These are phyloP conservation scores for Eleginops maclovinus DNA, from an alignment of 2,113 vertebrate genomes.

Conservation along the genomic window DNA sequence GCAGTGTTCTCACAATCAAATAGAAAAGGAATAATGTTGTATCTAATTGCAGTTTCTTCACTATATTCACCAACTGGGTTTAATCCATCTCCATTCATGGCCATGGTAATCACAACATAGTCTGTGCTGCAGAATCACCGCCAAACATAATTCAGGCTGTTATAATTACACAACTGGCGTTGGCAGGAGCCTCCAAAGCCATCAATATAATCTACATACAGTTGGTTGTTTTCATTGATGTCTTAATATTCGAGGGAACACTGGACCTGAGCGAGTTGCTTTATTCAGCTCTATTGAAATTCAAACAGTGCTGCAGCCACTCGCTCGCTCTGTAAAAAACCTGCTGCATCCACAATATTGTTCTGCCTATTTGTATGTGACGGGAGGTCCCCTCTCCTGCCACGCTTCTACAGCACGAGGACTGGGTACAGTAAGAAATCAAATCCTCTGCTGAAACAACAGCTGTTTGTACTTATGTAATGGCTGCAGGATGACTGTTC, in stretches of 20 bases:
- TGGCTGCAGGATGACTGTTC: constrained; percentile 82
- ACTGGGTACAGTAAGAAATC: constrained; percentile 66
- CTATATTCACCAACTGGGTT: constrained; percentile 81
- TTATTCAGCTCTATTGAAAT: constrained; percentile 35
- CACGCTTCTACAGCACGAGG: constrained; percentile 34
- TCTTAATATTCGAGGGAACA: constrained; percentile 45
- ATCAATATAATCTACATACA: constrained; percentile 57
- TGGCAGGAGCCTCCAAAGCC: constrained; percentile 60
- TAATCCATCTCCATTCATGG: constrained; percentile 87
- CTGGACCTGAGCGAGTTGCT: constrained; percentile 25
- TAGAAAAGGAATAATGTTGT: constrained; percentile 72
- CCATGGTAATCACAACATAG: constrained; percentile 75
- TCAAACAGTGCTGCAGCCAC: constrained; percentile 19
- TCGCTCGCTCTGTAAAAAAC: background rate
- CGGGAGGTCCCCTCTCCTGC: constrained; percentile 45
- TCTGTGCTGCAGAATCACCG: constrained; percentile 66
- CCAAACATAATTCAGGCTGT: constrained; percentile 77
- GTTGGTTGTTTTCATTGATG: constrained; percentile 42
- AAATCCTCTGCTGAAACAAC: constrained; percentile 75
- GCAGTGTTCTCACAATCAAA: constrained; percentile 68
- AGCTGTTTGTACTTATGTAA: constrained; percentile 86
- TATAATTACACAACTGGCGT: constrained; percentile 75
- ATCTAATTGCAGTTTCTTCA: constrained; percentile 87
- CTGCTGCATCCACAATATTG: constrained; percentile 44
- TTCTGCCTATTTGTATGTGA: constrained; percentile 53